Percentiles rank a stretch among this genome's conserved stretches.
Evolutionary conservation across 2,113 vertebrate species (phyloP).

Genomic region (Pelecanus crispus): DNA sequence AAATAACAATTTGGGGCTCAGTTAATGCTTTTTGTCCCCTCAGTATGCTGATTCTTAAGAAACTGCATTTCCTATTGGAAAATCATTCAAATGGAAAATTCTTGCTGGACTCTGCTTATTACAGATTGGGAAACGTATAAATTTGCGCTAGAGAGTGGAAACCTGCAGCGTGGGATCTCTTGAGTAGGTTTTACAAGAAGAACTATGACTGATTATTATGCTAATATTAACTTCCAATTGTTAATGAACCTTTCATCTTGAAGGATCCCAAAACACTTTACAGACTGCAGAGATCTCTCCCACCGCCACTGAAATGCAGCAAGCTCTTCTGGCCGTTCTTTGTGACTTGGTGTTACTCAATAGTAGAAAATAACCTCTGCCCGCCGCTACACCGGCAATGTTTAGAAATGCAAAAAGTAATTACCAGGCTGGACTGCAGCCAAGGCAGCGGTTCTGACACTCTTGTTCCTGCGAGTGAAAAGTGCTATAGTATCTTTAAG

Average conservation of each 20-base stretch:
- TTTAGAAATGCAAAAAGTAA: background rate
- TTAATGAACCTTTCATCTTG: slow-evolving; percentile 17
- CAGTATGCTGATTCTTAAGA: background rate
- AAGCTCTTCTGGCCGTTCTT: background rate
- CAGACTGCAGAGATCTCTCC: background rate
- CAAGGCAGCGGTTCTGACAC: background rate
- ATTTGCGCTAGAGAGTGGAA: background rate
- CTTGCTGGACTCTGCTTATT: background rate
- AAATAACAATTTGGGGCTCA: background rate
- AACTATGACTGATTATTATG: slow-evolving; percentile 12
- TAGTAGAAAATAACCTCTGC: background rate
- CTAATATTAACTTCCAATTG: slow-evolving; percentile 39
- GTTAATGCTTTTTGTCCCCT: background rate
- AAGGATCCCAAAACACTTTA: slow-evolving; percentile 16
- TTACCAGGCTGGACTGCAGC: background rate
- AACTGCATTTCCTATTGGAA: background rate
- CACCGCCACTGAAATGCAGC: background rate
- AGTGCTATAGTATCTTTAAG: background rate
- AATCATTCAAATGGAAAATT: background rate
- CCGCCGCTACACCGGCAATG: background rate
- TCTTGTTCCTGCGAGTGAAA: background rate
- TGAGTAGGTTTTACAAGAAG: background rate
- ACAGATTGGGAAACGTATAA: background rate
- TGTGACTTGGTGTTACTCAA: background rate
- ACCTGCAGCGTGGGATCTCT: slow-evolving; percentile 4